phyloP scores from a whole-genome alignment of 2,888 invertebrate species.

The Microplitis deprimator region DNA sequence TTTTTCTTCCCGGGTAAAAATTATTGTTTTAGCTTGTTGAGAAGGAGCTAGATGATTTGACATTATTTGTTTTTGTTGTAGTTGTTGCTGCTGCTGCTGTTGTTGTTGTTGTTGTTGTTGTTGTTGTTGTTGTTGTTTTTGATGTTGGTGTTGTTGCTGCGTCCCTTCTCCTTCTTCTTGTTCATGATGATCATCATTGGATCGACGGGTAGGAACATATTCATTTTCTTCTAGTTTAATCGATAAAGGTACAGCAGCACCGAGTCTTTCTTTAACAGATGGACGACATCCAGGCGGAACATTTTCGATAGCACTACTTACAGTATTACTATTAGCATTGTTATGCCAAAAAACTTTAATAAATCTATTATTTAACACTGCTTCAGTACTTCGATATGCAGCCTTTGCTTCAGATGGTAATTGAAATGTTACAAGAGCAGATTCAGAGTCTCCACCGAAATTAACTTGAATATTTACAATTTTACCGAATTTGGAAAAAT shows the following conservation, averaged over 20 bases:
- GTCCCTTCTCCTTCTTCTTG: conserved; percentile 42
- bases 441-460: conserved; percentile 85
- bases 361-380: conserved; percentile 97
- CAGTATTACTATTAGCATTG: conserved; percentile 67
- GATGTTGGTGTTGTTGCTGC: conserved; percentile 52
- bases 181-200: conserved; percentile 58
- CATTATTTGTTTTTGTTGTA: conserved; percentile 48
- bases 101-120: conserved; percentile 27
- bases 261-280: conserved; percentile 68
- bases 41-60: conserved; percentile 63
- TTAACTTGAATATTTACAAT: conserved; percentile 95
- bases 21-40: conserved; percentile 63
- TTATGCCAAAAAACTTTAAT: conserved; percentile 98
- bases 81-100: conserved; percentile 53
- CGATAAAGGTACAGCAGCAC: conserved; percentile 59
- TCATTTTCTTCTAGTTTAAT: conserved; percentile 66
- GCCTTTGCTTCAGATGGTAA: conserved; percentile 90
- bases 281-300: conserved; percentile 69
- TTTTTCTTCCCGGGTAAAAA: conserved; percentile 64
- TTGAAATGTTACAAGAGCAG: conserved; percentile 93
- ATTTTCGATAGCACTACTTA: conserved; percentile 67
- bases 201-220: conserved; percentile 68
- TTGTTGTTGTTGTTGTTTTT: conserved; percentile 47
- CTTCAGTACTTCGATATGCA: conserved; percentile 96
- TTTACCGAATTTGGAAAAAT: conserved; percentile 96